These are phyloP conservation scores for Drosophila seguyi DNA, from an alignment of 1,140 invertebrate species.

Conservation along the genomic window DNA sequence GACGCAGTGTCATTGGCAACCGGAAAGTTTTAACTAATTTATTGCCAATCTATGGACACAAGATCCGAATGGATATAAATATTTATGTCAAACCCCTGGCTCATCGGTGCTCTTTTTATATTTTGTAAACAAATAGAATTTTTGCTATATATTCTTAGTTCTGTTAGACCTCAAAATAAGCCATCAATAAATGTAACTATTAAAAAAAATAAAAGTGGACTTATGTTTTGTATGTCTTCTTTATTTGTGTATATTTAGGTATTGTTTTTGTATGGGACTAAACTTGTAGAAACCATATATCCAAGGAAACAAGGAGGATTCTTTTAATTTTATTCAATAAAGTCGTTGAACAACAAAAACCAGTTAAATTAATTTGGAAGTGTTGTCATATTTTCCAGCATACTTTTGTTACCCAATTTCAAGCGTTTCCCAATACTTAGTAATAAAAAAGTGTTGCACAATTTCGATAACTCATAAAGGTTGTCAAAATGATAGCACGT, in stretches of 20 bases:
- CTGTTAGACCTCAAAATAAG: slow-evolving; percentile 44
- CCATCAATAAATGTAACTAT: slow-evolving; percentile 39
- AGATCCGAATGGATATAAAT: neutral
- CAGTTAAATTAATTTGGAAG: no score
- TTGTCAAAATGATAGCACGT: neutral
- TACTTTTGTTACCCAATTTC: neutral
- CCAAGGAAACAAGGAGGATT: no score
- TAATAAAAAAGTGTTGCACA: neutral
- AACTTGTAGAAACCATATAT: no score
- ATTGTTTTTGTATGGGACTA: no score
- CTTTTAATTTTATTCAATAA: no score
- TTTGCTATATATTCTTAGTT: slow-evolving; percentile 55
- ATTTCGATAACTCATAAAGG: no score
- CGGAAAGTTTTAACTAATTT: slow-evolving; percentile 44
- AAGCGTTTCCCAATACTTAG: neutral
- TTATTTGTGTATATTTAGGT: no score
- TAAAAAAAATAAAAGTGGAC: slow-evolving; percentile 3
- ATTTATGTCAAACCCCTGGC: neutral
- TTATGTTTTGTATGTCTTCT: no score
- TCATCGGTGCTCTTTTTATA: slow-evolving; percentile 24
- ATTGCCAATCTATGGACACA: slow-evolving; percentile 26
- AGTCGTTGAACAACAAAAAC: no score
- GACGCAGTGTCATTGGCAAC: slow-evolving; percentile 20
- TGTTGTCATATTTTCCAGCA: neutral
- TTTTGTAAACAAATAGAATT: slow-evolving; percentile 63